Percentiles rank a stretch among this genome's conserved stretches.
Evolutionary conservation across 2,888 invertebrate genomes (phyloP).

Genomic region (Endomychus coccineus): DNA sequence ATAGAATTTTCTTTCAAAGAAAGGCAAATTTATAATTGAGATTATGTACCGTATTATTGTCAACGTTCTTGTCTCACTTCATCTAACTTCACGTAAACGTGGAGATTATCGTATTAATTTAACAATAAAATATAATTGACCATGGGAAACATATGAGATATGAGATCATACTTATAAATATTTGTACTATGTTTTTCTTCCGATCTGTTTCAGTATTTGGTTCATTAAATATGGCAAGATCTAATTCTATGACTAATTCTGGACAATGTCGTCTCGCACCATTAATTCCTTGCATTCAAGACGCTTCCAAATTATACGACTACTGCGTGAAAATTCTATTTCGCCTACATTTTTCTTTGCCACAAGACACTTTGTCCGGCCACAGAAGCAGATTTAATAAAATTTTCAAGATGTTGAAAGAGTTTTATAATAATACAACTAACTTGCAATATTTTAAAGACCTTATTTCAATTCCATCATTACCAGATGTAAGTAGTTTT

Average conservation of each 20-base stretch:
- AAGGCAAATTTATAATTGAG: no score
- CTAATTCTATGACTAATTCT: constrained; percentile 94
- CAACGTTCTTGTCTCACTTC: no score
- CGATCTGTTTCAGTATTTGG: constrained; percentile 67
- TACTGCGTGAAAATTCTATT: constrained; percentile 94
- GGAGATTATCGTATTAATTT: no score
- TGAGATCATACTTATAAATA: constrained; percentile 2
- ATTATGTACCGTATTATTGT: no score
- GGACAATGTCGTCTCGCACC: constrained; percentile 97
- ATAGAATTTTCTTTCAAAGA: no score
- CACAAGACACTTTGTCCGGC: constrained; percentile 83
- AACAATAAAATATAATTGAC: neutral
- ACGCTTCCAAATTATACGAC: constrained; percentile 94
- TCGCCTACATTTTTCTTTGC: constrained; percentile 83
- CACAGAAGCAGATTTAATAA: constrained; percentile 84
- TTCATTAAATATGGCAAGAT: constrained; percentile 85
- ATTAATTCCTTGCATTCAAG: constrained; percentile 89
- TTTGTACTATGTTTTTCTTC: constrained; percentile 12
- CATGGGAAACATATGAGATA: no score
- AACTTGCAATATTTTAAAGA: constrained; percentile 97
- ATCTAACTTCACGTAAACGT: no score
- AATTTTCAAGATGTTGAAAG: constrained; percentile 80
- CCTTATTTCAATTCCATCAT: constrained; percentile 82
- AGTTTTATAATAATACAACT: constrained; percentile 88
- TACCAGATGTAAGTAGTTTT: constrained; percentile 82